Evolutionary conservation across 2,797 vertebrate genomes (phyloP), one percentile per base, ranked within the genome.

Genomic region (Percopsis omiscomaycus): DNA sequence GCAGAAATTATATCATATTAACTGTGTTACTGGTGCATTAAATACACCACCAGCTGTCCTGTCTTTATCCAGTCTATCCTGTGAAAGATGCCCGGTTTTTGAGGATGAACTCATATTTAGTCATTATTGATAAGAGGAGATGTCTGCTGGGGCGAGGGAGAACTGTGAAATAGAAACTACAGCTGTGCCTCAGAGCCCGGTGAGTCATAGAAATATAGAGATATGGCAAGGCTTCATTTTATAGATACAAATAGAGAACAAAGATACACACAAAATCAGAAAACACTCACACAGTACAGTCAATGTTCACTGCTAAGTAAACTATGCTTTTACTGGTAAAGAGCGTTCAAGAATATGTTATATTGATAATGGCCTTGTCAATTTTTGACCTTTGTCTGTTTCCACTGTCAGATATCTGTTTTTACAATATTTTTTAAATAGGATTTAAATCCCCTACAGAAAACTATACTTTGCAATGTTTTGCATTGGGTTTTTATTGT

Each of bases 131-230:
- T 61, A 62, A 68, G 53, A 59, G 47, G 16, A 62, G 58, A 79
- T 78, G 80, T 82, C 77, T 77, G 60, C 59, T 64, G 32, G 57
- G 78, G 74, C 56, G 16, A 59, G 15, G 55, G 54, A 60, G 59
- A 53, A 69, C 56, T 64, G 58, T 51, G 68, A 65, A 66, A 77
- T 61, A n/a, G 16, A 79, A 81, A 81, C 76, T 80, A 71, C 75
- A 67, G 62, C 77, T 51, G 69, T 52, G 75, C 66, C 74, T 64
- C 49, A 8, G 60, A 82, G 82, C 76, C 49, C 66, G 71, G 75
- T 85, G 84, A 86, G 59, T 86, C 74, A 84, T 70, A 55, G 53
- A 75, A 70, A 58, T 5, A 75, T 64, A 77, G 64, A 81, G 78
- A 79, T 66, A 60, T 60, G 80, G 48, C 52, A 64, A 45, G 45